Evolutionary conservation across 2,888 invertebrate species (phyloP).

Genomic region (Diabrotica balteata): DNA sequence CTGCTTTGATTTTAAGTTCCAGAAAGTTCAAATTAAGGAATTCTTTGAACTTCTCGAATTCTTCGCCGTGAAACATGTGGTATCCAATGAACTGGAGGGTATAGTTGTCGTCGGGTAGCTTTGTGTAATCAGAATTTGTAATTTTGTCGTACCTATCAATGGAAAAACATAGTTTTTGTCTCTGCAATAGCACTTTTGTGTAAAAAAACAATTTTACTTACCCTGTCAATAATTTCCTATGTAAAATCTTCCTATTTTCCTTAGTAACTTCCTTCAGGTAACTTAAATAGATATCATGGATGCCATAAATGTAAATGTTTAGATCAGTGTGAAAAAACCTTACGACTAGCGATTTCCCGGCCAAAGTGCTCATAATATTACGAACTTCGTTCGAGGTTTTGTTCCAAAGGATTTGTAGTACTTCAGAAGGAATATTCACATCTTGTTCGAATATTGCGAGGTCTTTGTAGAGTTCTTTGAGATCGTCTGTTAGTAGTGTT

Average conservation of each 20-base stretch:
- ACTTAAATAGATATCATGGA: slow-evolving; percentile 73
- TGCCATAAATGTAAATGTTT: slow-evolving; percentile 71
- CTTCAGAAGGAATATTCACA: slow-evolving; percentile 63
- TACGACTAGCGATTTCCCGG: slow-evolving; percentile 72
- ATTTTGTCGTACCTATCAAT: slow-evolving; percentile 60
- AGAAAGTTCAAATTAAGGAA: slow-evolving; percentile 75
- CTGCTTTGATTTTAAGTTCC: slow-evolving; percentile 72
- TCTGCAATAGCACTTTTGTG: too few species aligned
- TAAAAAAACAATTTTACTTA: background rate
- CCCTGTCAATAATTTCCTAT: slow-evolving; percentile 66
- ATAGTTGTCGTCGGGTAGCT: slow-evolving; percentile 75
- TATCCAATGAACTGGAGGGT: slow-evolving; percentile 76
- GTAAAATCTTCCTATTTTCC: slow-evolving; percentile 63
- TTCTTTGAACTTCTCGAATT: slow-evolving; percentile 66
- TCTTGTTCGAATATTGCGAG: slow-evolving; percentile 74
- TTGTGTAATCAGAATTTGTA: slow-evolving; percentile 63
- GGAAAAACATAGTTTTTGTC: too few species aligned
- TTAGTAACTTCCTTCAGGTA: slow-evolving; percentile 64
- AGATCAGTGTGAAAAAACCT: slow-evolving; percentile 68
- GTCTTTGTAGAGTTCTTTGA: slow-evolving; percentile 64
- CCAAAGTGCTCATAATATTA: slow-evolving; percentile 69
- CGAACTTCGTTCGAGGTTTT: slow-evolving; percentile 63
- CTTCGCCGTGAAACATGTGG: slow-evolving; percentile 68
- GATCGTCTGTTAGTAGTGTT: slow-evolving; percentile 62
- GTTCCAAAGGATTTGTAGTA: slow-evolving; percentile 63